Evolutionary conservation across 2,888 invertebrate genomes (phyloP), one percentile per base, ranked within the genome.

Genomic region (Frankliniella intonsa): DNA sequence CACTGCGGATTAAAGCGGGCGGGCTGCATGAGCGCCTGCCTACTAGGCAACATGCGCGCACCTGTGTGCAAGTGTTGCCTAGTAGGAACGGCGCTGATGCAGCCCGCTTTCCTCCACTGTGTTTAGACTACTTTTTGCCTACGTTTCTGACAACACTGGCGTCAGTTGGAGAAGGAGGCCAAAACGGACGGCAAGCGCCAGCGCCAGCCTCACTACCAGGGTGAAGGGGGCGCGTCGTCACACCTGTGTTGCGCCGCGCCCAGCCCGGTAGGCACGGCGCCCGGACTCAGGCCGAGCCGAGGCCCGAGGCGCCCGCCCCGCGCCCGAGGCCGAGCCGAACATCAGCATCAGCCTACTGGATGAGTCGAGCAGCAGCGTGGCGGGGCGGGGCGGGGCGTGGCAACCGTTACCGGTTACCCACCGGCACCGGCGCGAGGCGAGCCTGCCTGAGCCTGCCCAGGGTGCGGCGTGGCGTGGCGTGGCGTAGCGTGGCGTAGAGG

Each of bases 371-470:
- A 19, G 65, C 11, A 76, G 69, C 69, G 69, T 8, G 69, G 69
- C 69, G 69, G 22, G 69, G 69, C 69, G 7, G 8, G 65, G 69
- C 22, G n/a, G 69, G 22, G 69, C 22, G 25, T 10, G 69, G 69
- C 69, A 76, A 76, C 69, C 69, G 69, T 76, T 76, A 76, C 69
- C 69, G 69, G 69, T 76, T 76, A 76, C 69, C 69, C 19, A 55
- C 14, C 55, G 55, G 55, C 55, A 55, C 14, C 55, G 55, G 3
- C 55, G 55, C 69, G 25, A n/a, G 69, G 25, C 22, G 69, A 25
- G 69, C 22, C 22, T 22, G 69, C 22, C n/a, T 11, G 17, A 2
- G 55, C 55, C 62, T 62, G n/a, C 62, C 19, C n/a, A n/a, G 62
- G 17, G 7, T 7, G 7, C 17, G 19, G 62, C 1, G 62, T 14